Conservation (phyloP, 2,113 vertebrate species). For the Sylvietta virens region DNA sequence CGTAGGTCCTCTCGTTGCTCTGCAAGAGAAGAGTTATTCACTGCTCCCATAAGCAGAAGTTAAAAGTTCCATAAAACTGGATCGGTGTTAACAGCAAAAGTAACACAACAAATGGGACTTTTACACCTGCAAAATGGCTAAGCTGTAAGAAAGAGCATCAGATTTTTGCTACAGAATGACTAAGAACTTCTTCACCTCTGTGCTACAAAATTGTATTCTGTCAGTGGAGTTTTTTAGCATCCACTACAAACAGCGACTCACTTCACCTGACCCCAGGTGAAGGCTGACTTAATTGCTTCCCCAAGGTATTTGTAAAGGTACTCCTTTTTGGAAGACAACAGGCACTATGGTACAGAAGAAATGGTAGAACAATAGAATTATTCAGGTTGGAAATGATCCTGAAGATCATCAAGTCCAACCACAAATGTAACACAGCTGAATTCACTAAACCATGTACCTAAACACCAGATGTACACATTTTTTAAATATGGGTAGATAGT, state of each 20-base stretch:
- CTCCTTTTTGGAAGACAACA: background rate
- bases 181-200: background rate
- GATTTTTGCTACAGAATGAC: background rate
- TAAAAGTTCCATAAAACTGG: background rate
- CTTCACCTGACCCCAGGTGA: background rate
- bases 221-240: background rate
- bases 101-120: background rate
- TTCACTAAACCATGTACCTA: background rate
- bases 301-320: background rate
- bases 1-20: constrained; percentile 84
- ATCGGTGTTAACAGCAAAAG: background rate
- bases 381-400: background rate
- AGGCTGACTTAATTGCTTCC: background rate
- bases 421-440: background rate
- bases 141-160: background rate
- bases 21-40: constrained; percentile 57
- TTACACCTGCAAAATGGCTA: background rate
- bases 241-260: background rate
- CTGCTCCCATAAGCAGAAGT: background rate
- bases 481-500: background rate
- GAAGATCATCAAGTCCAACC: background rate
- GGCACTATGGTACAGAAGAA: background rate
- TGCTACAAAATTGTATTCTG: background rate
- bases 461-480: background rate
- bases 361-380: background rate